phyloP scores from a whole-genome alignment of 2,888 invertebrate species.

The Eremobia ochroleuca region DNA sequence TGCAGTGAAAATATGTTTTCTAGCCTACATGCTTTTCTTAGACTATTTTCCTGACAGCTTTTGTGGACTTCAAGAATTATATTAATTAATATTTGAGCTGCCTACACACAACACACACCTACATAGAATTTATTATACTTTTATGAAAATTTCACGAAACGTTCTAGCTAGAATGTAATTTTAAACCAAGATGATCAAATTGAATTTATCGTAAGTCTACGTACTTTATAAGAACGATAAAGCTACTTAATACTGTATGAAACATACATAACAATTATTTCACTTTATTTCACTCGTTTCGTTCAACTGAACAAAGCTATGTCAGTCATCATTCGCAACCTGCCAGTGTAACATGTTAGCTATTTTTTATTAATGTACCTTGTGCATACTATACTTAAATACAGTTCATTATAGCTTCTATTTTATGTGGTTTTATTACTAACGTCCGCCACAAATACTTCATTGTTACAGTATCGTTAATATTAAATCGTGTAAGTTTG shows the following conservation, averaged over 20 bases:
- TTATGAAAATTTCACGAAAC: not conserved
- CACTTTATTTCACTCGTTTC: too few species aligned
- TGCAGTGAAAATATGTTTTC: not conserved
- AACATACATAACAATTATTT: too few species aligned
- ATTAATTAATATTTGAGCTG: slow-evolving; percentile 1
- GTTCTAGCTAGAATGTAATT: slow-evolving; percentile 4
- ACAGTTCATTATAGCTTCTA: too few species aligned
- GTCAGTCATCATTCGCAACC: too few species aligned
- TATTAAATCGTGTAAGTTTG: not conserved
- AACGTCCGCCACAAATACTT: too few species aligned
- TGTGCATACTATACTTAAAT: too few species aligned
- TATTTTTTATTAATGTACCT: too few species aligned
- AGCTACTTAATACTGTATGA: too few species aligned
- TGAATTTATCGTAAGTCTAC: slow-evolving; percentile 1
- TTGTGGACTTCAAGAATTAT: not conserved
- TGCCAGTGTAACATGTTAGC: too few species aligned
- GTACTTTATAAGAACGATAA: not conserved
- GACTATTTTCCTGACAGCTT: not conserved
- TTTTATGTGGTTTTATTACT: too few species aligned
- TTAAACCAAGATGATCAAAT: slow-evolving; percentile 19
- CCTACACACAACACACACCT: too few species aligned
- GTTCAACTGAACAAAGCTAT: too few species aligned
- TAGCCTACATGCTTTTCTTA: not conserved
- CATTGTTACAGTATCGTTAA: not conserved
- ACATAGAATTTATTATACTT: not conserved